Percentiles rank a stretch among this genome's conserved stretches.
Evolutionary conservation across 2,113 vertebrate species (phyloP).

Genomic region (Podocnemis expansa): DNA sequence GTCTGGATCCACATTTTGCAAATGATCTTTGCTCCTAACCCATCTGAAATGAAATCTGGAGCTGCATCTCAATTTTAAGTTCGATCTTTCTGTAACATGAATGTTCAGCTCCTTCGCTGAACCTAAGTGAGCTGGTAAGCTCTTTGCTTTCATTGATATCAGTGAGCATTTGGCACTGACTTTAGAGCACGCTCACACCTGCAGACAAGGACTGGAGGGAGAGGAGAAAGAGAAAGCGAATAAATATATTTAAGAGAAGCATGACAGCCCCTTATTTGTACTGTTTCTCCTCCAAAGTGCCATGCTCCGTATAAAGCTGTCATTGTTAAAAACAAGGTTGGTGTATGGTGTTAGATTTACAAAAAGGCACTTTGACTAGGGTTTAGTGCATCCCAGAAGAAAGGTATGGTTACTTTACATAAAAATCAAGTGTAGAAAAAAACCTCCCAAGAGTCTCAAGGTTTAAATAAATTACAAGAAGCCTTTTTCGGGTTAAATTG

Average conservation of each 20-base stretch:
- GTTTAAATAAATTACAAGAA: slow-evolving; percentile 63
- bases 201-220: fast-evolving
- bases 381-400: slow-evolving; percentile 1
- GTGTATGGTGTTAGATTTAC: neutral
- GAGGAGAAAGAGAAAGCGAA: neutral
- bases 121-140: neutral
- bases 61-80: neutral
- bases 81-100: neutral
- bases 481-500: slow-evolving; percentile 59
- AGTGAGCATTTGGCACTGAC: neutral
- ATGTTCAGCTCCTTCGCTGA: neutral
- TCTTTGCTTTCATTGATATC: neutral
- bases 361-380: slow-evolving; percentile 7
- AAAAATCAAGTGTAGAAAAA: slow-evolving; percentile 12
- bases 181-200: neutral
- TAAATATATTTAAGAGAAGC: slow-evolving; percentile 20
- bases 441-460: slow-evolving; percentile 24
- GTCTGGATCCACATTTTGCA: neutral
- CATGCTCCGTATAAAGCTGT: slow-evolving; percentile 33
- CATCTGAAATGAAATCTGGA: neutral
- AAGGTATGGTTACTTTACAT: slow-evolving; percentile 28
- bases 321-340: neutral
- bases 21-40: neutral
- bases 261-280: slow-evolving; percentile 23
- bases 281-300: slow-evolving; percentile 12